These are phyloP conservation scores for Quadroppia sp. DNA, from an alignment of 2,888 invertebrate species.

Conservation along the genomic window DNA sequence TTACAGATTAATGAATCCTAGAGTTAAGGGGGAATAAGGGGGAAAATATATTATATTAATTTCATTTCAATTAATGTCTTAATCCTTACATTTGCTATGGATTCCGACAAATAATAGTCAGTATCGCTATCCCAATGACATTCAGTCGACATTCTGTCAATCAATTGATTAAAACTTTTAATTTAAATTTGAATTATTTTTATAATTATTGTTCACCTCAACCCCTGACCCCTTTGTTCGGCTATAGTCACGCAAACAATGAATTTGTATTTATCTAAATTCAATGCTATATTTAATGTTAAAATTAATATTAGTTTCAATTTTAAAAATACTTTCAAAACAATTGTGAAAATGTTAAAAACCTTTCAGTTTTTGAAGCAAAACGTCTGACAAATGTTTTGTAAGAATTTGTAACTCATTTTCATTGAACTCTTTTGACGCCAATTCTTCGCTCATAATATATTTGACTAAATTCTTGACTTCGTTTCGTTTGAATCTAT, in stretches of 20 bases:
- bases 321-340: neutral
- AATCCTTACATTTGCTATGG: conserved; percentile 2
- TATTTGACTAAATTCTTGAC: conserved; percentile 5
- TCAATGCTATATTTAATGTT: neutral
- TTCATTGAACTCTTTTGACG: neutral
- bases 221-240: conserved; percentile 18
- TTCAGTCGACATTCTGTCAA: conserved; percentile 8
- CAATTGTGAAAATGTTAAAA: neutral
- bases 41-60: neutral
- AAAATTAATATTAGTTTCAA: neutral
- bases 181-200: neutral
- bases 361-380: conserved; percentile 20
- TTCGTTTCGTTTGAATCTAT: neutral
- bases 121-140: conserved; percentile 30
- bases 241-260: neutral
- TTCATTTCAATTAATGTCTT: too few relatives aligned
- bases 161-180: neutral
- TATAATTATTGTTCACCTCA: neutral
- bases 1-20: conserved; percentile 21
- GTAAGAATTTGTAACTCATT: neutral
- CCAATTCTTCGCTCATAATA: conserved; percentile 5
- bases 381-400: neutral
- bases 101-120: neutral
- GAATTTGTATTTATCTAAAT: conserved; percentile 16
- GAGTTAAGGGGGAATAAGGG: neutral